Evolutionary conservation across 1,140 invertebrate species (phyloP).

Genomic region (Propsilocerus akamusi): DNA sequence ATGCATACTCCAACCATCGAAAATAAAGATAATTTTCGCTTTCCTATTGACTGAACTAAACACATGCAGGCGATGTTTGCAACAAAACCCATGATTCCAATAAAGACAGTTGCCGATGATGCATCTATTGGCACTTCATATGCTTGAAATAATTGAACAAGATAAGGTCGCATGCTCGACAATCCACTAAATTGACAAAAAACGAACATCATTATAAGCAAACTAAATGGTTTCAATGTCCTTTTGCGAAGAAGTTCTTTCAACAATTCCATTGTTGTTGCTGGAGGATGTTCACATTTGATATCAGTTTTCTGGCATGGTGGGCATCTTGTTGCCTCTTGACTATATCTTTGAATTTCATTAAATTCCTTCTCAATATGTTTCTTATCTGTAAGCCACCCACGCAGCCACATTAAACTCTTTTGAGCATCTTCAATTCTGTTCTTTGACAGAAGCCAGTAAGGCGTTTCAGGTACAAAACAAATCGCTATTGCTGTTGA

Average conservation of each 20-base stretch:
- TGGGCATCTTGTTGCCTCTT: conserved; percentile 8
- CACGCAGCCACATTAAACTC: conserved; percentile 29
- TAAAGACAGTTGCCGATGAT: conserved; percentile 23
- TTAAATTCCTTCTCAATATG: conserved; percentile 27
- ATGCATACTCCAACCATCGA: conserved; percentile 23
- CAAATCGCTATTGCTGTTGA: conserved; percentile 34
- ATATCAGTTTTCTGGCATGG: conserved; percentile 3
- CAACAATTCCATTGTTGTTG: conserved; percentile 8
- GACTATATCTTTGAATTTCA: conserved; percentile 16
- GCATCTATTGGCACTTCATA: conserved; percentile 27
- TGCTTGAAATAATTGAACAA: conserved; percentile 27
- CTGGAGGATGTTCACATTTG: conserved; percentile 5
- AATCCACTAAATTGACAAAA: conserved; percentile 14
- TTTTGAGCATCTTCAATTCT: conserved; percentile 27
- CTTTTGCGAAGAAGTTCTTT: conserved; percentile 27
- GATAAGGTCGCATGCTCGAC: conserved; percentile 18
- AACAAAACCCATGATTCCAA: conserved; percentile 1
- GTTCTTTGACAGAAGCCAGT: conserved; percentile 35
- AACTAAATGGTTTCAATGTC: conserved; percentile 26
- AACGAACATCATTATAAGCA: conserved; percentile 29
- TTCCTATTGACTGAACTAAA: conserved; percentile 19
- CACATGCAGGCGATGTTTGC: conserved; percentile 7
- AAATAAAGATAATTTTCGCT: conserved; percentile 25
- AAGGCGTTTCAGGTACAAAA: conserved; percentile 45
- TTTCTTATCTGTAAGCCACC: conserved; percentile 25